phyloP scores from a whole-genome alignment of 2,113 vertebrate genomes.

The Lampris megalopsis region DNA sequence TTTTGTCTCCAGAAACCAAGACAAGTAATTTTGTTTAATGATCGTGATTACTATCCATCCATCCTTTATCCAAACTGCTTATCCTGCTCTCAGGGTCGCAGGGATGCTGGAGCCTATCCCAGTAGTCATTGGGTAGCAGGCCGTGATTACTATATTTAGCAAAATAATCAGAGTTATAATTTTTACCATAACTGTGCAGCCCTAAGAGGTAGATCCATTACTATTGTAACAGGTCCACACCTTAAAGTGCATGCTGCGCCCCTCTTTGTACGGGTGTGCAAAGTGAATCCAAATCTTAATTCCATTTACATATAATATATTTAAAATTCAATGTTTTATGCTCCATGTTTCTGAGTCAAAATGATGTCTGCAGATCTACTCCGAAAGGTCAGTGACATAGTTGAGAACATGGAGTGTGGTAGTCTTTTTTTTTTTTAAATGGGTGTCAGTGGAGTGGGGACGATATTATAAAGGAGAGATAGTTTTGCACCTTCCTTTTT shows the following conservation, averaged over 20 bases:
- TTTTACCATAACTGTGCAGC: too few relatives aligned
- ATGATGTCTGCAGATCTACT: constrained; percentile 37
- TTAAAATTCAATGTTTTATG: constrained; percentile 27
- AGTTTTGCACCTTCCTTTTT: constrained; percentile 37
- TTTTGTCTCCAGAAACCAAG: too few relatives aligned
- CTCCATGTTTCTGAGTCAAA: constrained; percentile 33
- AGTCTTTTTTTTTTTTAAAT: constrained; percentile 13
- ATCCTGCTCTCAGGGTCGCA: too few relatives aligned
- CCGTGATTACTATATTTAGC: too few relatives aligned
- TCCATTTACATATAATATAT: constrained; percentile 8
- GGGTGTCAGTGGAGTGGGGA: constrained; percentile 29
- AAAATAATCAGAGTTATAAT: too few relatives aligned
- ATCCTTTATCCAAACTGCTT: too few relatives aligned
- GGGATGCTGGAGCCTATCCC: too few relatives aligned
- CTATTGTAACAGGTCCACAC: neutral
- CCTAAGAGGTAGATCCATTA: too few relatives aligned
- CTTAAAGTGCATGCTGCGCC: constrained; percentile 39
- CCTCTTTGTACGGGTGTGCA: constrained; percentile 21
- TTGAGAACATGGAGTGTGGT: constrained; percentile 15
- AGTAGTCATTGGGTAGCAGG: too few relatives aligned
- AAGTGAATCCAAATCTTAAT: neutral
- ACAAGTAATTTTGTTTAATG: too few relatives aligned
- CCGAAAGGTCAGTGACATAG: constrained; percentile 23
- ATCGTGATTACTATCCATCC: too few relatives aligned
- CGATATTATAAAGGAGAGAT: constrained; percentile 47